phyloP scores from a whole-genome alignment of 2,888 invertebrate genomes.

The Pharmacophagus antenor region DNA sequence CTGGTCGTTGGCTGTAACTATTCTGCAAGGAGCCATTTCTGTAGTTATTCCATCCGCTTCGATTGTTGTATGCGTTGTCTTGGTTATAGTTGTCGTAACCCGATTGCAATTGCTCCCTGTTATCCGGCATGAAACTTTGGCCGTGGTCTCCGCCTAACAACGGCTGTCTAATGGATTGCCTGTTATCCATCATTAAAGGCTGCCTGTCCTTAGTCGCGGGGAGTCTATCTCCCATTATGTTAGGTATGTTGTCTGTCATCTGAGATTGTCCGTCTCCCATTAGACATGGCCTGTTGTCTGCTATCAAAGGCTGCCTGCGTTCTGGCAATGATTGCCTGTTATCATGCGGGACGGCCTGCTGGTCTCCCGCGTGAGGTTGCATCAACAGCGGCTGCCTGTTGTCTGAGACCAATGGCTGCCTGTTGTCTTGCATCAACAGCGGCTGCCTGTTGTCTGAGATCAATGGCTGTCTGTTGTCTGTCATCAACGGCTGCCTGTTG shows the following conservation, averaged over 20 bases:
- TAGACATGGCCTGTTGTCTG: conserved; percentile 1
- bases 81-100: conserved; percentile 20
- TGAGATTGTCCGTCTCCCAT: not conserved
- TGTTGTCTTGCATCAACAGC: conserved; percentile 4
- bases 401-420: not conserved
- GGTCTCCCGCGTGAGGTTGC: not conserved
- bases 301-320: not conserved
- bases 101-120: conserved; percentile 12
- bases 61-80: conserved; percentile 11
- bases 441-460: conserved; percentile 2
- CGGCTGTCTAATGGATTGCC: not conserved
- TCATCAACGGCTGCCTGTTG: not conserved
- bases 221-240: not conserved
- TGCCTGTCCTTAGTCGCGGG: not conserved
- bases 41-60: conserved; percentile 10
- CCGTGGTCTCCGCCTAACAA: not conserved
- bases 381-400: conserved; percentile 6
- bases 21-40: conserved; percentile 14
- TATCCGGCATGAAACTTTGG: not conserved
- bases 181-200: conserved; percentile 1
- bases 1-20: conserved; percentile 10
- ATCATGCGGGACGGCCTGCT: conserved; percentile 10
- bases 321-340: not conserved
- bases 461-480: not conserved
- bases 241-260: not conserved